These are phyloP conservation scores for Hetaerina titia DNA, from an alignment of 2,888 invertebrate genomes.

Conservation along the genomic window DNA sequence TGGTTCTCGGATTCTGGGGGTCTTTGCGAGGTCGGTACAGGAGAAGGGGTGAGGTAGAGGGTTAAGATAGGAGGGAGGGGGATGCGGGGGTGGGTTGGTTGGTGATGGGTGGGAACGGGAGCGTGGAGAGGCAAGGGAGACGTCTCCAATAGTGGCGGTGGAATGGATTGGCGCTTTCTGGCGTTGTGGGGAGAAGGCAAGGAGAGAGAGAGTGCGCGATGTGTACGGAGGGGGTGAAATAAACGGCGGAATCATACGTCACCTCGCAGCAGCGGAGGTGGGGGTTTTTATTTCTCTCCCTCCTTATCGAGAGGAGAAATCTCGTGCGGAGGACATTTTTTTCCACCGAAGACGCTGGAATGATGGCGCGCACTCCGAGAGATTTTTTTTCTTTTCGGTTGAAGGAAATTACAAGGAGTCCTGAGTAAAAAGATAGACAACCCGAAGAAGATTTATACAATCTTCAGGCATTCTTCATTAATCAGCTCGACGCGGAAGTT, in stretches of 20 bases:
- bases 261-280: neutral
- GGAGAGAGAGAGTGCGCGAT: too few relatives aligned
- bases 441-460: neutral
- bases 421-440: neutral
- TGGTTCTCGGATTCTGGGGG: neutral
- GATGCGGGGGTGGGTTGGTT: neutral
- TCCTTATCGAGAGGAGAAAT: neutral
- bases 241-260: conserved; percentile 14
- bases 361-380: neutral
- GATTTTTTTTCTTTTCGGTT: neutral
- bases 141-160: neutral
- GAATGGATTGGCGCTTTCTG: neutral
- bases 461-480: neutral
- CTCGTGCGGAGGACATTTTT: neutral
- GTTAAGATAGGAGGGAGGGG: neutral
- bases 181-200: too few relatives aligned
- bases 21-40: neutral
- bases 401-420: neutral
- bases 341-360: neutral
- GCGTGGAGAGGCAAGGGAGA: neutral
- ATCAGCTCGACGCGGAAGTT: neutral
- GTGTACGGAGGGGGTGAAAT: neutral
- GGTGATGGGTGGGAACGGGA: neutral
- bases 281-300: neutral
- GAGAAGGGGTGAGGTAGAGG: neutral